These are phyloP conservation scores for Drosophila azteca DNA, from an alignment of 1,140 invertebrate genomes.

Conservation along the genomic window DNA sequence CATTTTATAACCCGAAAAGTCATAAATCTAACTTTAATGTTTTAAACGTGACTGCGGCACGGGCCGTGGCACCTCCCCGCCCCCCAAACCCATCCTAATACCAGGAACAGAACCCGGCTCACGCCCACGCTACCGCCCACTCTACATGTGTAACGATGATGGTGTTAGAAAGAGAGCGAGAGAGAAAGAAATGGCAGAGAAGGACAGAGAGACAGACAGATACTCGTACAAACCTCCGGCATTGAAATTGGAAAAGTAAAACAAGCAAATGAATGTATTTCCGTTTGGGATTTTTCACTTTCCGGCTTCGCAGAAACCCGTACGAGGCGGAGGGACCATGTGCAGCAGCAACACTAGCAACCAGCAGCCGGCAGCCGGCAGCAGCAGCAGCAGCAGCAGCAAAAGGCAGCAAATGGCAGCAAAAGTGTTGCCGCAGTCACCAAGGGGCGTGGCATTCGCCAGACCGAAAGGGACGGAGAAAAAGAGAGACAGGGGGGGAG, in stretches of 20 bases:
- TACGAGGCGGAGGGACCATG: slow-evolving; percentile 4
- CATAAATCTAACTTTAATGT: slow-evolving; percentile 84
- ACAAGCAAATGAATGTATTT: slow-evolving; percentile 82
- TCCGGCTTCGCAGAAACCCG: slow-evolving; percentile 37
- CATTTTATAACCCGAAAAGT: slow-evolving; percentile 84
- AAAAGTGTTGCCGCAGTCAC: slow-evolving; percentile 57
- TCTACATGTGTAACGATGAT: slow-evolving; percentile 51
- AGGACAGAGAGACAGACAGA: neutral
- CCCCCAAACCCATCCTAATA: too few relatives aligned
- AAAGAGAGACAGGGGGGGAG: slow-evolving; percentile 3
- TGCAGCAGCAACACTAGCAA: slow-evolving; percentile 9
- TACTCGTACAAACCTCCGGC: slow-evolving; percentile 46
- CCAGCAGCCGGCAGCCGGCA: slow-evolving; percentile 1
- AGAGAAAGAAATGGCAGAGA: slow-evolving; percentile 9
- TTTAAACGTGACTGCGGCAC: slow-evolving; percentile 83
- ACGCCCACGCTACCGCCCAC: neutral
- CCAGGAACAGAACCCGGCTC: slow-evolving; percentile 2
- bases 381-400: slow-evolving; percentile 3
- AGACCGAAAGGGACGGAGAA: neutral
- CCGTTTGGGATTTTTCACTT: slow-evolving; percentile 82
- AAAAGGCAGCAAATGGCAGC: too few relatives aligned
- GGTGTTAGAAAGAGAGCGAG: neutral
- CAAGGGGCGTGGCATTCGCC: slow-evolving; percentile 11
- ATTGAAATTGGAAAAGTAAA: slow-evolving; percentile 80
- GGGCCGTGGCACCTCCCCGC: neutral